phyloP scores from a whole-genome alignment of 2,888 invertebrate species.

The Chrysolina haemoptera region DNA sequence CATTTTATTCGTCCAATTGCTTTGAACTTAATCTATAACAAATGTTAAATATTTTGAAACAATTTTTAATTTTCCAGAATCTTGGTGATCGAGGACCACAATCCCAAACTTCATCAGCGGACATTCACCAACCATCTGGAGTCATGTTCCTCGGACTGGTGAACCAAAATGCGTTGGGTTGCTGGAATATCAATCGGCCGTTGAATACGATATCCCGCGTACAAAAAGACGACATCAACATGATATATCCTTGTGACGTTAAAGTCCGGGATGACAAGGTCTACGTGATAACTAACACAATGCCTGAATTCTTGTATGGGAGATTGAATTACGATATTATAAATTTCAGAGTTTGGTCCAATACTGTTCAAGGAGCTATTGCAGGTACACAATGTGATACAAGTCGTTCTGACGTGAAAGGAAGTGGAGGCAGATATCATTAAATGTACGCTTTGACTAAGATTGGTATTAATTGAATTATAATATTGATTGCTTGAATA shows the following conservation, averaged over 20 bases:
- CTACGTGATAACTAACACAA: conserved; percentile 79
- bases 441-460: too few species aligned
- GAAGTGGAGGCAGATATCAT: background rate
- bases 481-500: too few species aligned
- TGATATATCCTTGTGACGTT: conserved; percentile 83
- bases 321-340: conserved; percentile 73
- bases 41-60: background rate
- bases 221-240: conserved; percentile 73
- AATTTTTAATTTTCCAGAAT: conserved; percentile 62
- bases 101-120: conserved; percentile 81
- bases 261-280: conserved; percentile 76
- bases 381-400: conserved; percentile 68
- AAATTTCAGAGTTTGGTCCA: conserved; percentile 78
- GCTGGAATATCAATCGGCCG: conserved; percentile 78
- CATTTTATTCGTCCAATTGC: too few species aligned
- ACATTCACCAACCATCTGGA: conserved; percentile 74
- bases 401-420: background rate
- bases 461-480: too few species aligned
- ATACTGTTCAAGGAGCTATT: conserved; percentile 66
- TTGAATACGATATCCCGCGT: conserved; percentile 73
- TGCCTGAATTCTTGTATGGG: conserved; percentile 79
- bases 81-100: conserved; percentile 78
- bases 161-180: conserved; percentile 80
- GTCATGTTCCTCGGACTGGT: conserved; percentile 81
- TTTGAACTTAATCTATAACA: too few species aligned